These are phyloP conservation scores for Dendrocincla tyrannina DNA, from an alignment of 2,797 vertebrate species.

Conservation along the genomic window DNA sequence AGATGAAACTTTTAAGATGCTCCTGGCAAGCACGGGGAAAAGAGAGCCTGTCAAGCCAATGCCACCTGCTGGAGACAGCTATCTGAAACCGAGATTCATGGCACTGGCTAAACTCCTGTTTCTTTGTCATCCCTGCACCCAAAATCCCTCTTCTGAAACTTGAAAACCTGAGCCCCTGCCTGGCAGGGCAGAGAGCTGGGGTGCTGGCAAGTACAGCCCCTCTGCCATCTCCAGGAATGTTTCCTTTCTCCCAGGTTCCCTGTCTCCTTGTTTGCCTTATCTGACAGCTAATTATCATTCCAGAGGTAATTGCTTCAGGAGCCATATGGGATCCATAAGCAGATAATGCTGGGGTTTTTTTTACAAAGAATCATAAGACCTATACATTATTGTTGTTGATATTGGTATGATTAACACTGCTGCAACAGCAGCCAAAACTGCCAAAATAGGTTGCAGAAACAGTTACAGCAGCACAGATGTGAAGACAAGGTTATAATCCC, in stretches of 20 bases:
- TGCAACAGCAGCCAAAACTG: background rate
- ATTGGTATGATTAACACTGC: background rate
- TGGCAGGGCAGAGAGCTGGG: fast-evolving
- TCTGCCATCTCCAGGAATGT: background rate
- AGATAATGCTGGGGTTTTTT: background rate
- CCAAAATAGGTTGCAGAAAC: background rate
- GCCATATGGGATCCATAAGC: constrained; percentile 1
- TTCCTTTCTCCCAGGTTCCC: background rate
- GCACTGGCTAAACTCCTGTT: fast-evolving
- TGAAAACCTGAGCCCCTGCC: background rate
- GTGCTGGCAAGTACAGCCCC: background rate
- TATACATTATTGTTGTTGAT: background rate
- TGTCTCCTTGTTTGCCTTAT: background rate
- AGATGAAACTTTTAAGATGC: background rate
- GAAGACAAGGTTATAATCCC: background rate
- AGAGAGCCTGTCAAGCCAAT: background rate
- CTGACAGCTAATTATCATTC: constrained; percentile 6
- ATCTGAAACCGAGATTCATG: fast-evolving
- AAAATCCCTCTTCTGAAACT: background rate
- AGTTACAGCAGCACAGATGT: background rate
- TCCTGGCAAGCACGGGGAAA: background rate
- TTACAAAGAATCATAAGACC: background rate
- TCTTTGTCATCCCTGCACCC: background rate
- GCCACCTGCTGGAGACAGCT: constrained; percentile 31
- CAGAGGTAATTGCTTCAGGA: background rate